Conservation (phyloP, 2,888 invertebrate species). For the Linyphia triangularis region DNA sequence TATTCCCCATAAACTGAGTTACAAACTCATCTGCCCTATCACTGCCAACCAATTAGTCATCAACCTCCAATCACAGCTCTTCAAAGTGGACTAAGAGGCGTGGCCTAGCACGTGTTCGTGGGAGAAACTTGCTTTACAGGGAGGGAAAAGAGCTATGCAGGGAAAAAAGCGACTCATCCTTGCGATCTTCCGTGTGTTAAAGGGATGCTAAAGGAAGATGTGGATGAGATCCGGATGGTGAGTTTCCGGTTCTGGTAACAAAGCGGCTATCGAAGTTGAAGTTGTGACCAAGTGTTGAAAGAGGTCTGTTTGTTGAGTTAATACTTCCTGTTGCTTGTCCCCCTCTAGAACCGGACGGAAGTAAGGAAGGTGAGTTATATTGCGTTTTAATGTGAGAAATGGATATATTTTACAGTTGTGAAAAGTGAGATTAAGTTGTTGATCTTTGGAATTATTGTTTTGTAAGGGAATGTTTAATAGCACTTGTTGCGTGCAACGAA, state of each 20-base stretch:
- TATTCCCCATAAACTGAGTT: slow-evolving; percentile 19
- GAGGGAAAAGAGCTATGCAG: neutral
- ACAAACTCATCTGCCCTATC: slow-evolving; percentile 59
- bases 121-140: slow-evolving; percentile 1
- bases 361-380: neutral
- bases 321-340: slow-evolving; percentile 9
- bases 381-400: neutral
- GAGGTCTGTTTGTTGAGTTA: slow-evolving; percentile 25
- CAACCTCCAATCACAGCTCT: slow-evolving; percentile 30
- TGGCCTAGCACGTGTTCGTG: slow-evolving; percentile 51
- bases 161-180: slow-evolving; percentile 3
- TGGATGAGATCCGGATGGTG: slow-evolving; percentile 57
- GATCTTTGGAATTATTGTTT: neutral
- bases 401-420: neutral
- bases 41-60: slow-evolving; percentile 15
- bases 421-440: neutral
- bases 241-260: slow-evolving; percentile 61
- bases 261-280: slow-evolving; percentile 38
- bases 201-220: slow-evolving; percentile 53
- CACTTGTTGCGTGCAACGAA: neutral
- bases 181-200: neutral
- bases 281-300: slow-evolving; percentile 25
- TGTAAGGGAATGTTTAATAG: neutral
- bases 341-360: neutral
- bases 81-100: slow-evolving; percentile 50